Evolutionary conservation across 2,797 vertebrate genomes (phyloP), one percentile per base, ranked within the genome.

Genomic region (Betta splendens): DNA sequence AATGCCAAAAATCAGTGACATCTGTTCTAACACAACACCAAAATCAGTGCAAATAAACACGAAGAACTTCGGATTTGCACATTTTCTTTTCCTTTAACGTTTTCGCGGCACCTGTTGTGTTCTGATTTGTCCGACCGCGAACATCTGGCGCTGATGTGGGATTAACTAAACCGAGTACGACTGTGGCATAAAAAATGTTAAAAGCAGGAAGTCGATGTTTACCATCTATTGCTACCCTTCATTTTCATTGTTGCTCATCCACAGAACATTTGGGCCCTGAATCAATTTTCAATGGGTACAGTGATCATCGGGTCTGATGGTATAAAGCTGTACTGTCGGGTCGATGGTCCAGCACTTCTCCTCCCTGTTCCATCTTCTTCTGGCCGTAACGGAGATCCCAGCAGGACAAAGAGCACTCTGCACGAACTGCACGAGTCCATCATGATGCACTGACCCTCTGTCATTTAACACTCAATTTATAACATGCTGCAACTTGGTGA

Each of bases 381-480:
- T 62, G 66, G 51, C 58, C 69, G 52, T 25, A 57, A 53, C 64
- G 16, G 0, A 58, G 54, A 67, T 76, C 80, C 84, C 42, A 33
- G 47, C 23, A 40, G 57, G 66, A 64, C 54, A 53, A 67, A 77
- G 64, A 56, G 50, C 48, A 21, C 65, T 81, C 70, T 56, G 66
- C 73, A 77, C 72, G 62, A 72, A 84, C 48, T 32, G 69, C 75
- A 83, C 84, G 80, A 79, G 87, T 86, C 46, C 31, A 74, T 75
- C 69, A 76, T 85, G 69, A 87, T 71, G 75, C 71, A 69, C 77
- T 44, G 38, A 59, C 80, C 58, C 64, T 77, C 64, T 78, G 72
- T 79, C 71, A 52, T 85, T 89, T 89, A 83, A 83, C 78, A 85
- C 62, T 80, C 76, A 78, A 84, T 84, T 88, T 81, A 70, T 62